These are phyloP conservation scores for Mormyrops attenuatus DNA, from an alignment of 2,797 vertebrate species.

Conservation along the genomic window DNA sequence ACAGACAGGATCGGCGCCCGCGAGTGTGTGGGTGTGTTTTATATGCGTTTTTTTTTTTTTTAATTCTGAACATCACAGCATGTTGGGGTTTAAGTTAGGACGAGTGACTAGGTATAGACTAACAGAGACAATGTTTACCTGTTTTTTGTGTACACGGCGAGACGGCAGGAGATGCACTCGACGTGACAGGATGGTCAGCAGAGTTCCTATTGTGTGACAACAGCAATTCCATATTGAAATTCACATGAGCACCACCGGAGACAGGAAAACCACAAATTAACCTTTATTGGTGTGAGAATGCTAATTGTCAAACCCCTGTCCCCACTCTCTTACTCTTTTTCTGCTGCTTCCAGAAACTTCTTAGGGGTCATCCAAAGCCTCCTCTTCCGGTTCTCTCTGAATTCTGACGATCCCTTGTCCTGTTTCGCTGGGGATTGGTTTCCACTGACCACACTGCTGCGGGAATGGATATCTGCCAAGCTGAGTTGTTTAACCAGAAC, in stretches of 20 bases:
- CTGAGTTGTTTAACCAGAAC: slow-evolving; percentile 45
- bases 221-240: background rate
- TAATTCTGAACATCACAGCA: background rate
- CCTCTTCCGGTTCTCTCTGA: slow-evolving; percentile 10
- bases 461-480: background rate
- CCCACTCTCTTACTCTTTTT: slow-evolving; percentile 64
- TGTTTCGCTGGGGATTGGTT: background rate
- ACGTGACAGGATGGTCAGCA: slow-evolving; percentile 18
- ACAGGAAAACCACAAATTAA: background rate
- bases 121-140: slow-evolving; percentile 43
- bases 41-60: background rate
- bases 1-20: background rate
- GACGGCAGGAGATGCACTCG: slow-evolving; percentile 27
- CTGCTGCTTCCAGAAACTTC: slow-evolving; percentile 16
- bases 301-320: background rate
- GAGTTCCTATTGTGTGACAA: slow-evolving; percentile 48
- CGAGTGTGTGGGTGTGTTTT: background rate
- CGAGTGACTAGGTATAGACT: background rate
- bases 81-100: background rate
- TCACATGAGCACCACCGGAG: background rate
- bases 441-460: background rate
- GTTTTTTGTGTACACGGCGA: slow-evolving; percentile 21
- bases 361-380: slow-evolving; percentile 13
- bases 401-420: background rate
- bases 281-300: background rate